Evolutionary conservation across 2,113 vertebrate genomes (phyloP), one percentile per base, ranked within the genome.

Genomic region (Oncorhynchus kisutch): DNA sequence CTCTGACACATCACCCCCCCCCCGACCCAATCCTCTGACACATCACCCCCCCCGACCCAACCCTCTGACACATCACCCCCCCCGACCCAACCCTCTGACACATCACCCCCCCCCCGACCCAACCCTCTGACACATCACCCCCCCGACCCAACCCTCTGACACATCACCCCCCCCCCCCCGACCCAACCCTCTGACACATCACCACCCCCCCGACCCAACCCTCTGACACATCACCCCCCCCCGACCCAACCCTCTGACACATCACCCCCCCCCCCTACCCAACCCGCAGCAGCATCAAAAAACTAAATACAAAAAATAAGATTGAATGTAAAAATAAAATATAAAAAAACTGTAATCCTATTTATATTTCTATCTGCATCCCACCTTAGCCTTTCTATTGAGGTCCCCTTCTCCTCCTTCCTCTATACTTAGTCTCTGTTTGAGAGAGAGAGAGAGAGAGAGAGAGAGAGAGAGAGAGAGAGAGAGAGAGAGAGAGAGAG

Each of bases 221-320:
- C 69, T 69, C 60, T 27, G 27, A 78, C 74, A 48, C 70, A 70
- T 27, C 71, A 67, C 51, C 71, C 70, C 70, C n/a, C n/a, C n/a
- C n/a, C n/a, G n/a, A n/a, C 75, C 65, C 78, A 67, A 67, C 31
- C 59, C 69, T 69, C 60, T 27, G 27, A 78, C 74, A 48, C 70
- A 70, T 27, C 71, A 67, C 51, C 71, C 70, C 70, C n/a, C 25
- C 79, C 79, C 64, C 8, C 16, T 66, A 75, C 64, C 16, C 82
- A 79, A 83, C 71, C 70, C 64, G 51, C 39, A 45, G 8, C 74
- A n/a, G 72, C 71, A 71, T 74, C 69, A 78, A 75, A 77, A 76
- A 59, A 66, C 76, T 49, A 39, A 71, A 27, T 77, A 67, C n/a
- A 20, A 62, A 39, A 24, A 45, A 39, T 9, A 11, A 45, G 39